Evolutionary conservation across 2,888 invertebrate genomes (phyloP), one percentile per base, ranked within the genome.

Genomic region (Lamellibrachia satsuma): DNA sequence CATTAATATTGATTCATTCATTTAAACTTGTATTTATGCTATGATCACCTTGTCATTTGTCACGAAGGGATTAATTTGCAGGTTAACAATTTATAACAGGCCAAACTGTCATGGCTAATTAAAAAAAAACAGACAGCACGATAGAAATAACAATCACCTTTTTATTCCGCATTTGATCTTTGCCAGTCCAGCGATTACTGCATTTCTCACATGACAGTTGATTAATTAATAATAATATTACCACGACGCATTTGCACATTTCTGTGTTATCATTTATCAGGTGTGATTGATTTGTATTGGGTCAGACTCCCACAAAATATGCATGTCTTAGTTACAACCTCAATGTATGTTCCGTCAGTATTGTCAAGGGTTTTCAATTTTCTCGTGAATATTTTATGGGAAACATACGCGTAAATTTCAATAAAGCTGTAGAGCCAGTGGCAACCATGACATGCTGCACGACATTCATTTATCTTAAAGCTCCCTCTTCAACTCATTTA

Each of bases 171-270:
- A 75, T 75, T 75, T 75, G 75, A 75, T 75, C 75, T 75, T 75
- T 75, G 75, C 75, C 22, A 22, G 75, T 75, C 22, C 22, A 75
- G n/a, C 22, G 75, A 15, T 75, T 75, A 75, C 22, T 75, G 75
- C 6, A n/a, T 75, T 75, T 75, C 75, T 75, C 75, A 75, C 75
- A 75, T n/a, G 75, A 75, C 75, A 75, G 75, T 11, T 75, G 15
- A 75, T 75, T 75, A 22, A 75, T 75, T 75, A 75, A 75, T 75
- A 75, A 75, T 75, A 75, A 75, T 75, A 75, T 75, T 75, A 75
- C 75, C 22, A 75, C 15, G 22, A 75, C 11, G 0, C 75, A 75
- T 75, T 11, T 75, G 22, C 22, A 22, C 75, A 4, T 75, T 75
- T 75, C n/a, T 75, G 75, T 22, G 39, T 22, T 75, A 75, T 22